Percentiles rank a stretch among this genome's conserved stretches.
Conservation (phyloP, 2,888 invertebrate genomes). For the Cheilosia pagana region DNA sequence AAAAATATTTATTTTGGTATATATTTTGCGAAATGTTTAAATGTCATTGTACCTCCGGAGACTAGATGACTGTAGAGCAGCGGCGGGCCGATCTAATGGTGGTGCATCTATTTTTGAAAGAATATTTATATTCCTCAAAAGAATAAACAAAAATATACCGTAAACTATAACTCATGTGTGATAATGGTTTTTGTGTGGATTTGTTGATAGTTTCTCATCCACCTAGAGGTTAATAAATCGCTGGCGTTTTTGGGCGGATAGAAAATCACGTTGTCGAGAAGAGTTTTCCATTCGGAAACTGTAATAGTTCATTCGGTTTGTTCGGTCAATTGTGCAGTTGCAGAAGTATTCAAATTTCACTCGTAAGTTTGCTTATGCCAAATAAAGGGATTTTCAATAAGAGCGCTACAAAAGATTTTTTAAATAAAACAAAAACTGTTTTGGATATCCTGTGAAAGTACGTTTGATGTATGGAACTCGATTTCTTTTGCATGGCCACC, state of each 20-base stretch:
- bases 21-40: constrained; percentile 50
- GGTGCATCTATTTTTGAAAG: constrained; percentile 46
- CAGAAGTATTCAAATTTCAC: background rate
- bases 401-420: no score
- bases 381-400: no score
- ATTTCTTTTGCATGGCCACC: no score
- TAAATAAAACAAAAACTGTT: no score
- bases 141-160: background rate
- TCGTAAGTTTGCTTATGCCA: background rate
- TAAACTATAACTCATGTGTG: constrained; percentile 5
- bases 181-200: constrained; percentile 6
- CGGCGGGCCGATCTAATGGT: background rate
- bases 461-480: no score
- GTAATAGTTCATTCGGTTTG: background rate
- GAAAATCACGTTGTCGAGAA: background rate
- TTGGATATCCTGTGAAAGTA: no score
- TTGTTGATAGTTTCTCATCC: constrained; percentile 8
- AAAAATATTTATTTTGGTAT: constrained; percentile 12
- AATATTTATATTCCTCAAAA: constrained; percentile 33
- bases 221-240: background rate
- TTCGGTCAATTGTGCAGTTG: background rate
- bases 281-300: background rate
- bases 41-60: constrained; percentile 59
- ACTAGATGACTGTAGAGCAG: constrained; percentile 20
- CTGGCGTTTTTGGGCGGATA: background rate